Evolutionary conservation across 2,888 invertebrate genomes (phyloP).

Genomic region (Ypsolopha sequella): DNA sequence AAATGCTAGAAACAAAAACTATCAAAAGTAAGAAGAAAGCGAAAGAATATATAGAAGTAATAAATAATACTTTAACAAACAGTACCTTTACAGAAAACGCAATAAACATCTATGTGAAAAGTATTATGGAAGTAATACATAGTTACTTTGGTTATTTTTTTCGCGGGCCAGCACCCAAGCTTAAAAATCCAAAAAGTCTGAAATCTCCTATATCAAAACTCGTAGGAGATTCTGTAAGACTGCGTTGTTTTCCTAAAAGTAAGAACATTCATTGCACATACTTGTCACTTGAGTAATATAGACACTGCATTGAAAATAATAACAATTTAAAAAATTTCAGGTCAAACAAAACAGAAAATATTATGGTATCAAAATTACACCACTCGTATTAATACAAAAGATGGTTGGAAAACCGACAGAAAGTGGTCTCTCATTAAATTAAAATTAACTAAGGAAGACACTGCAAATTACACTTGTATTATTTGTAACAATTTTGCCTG

Average conservation of each 20-base stretch:
- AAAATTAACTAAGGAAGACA: slow-evolving; percentile 85
- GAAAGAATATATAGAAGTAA: too few species aligned
- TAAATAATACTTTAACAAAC: too few species aligned
- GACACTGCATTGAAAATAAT: too few species aligned
- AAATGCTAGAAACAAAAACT: too few species aligned
- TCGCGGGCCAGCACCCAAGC: slow-evolving; percentile 44
- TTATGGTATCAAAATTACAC: slow-evolving; percentile 86
- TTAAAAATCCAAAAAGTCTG: slow-evolving; percentile 50
- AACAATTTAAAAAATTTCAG: slow-evolving; percentile 29
- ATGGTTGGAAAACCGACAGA: slow-evolving; percentile 74
- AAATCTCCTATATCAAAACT: slow-evolving; percentile 74
- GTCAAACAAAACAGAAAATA: slow-evolving; percentile 85
- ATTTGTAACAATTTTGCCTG: slow-evolving; percentile 87
- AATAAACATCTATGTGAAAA: too few species aligned
- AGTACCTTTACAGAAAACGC: too few species aligned
- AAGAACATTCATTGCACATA: slow-evolving; percentile 9
- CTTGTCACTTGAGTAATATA: too few species aligned
- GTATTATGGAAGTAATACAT: slow-evolving; percentile 32
- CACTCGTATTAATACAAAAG: slow-evolving; percentile 71
- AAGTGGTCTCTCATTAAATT: slow-evolving; percentile 83
- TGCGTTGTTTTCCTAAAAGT: slow-evolving; percentile 80
- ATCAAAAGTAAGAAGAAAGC: too few species aligned
- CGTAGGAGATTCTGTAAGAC: slow-evolving; percentile 80
- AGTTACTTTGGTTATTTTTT: slow-evolving; percentile 49
- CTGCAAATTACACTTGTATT: slow-evolving; percentile 89